Percentiles rank a stretch among this genome's conserved stretches.
Conservation (phyloP, 1,140 invertebrate genomes). For the Pseudomyrmex sp. region DNA sequence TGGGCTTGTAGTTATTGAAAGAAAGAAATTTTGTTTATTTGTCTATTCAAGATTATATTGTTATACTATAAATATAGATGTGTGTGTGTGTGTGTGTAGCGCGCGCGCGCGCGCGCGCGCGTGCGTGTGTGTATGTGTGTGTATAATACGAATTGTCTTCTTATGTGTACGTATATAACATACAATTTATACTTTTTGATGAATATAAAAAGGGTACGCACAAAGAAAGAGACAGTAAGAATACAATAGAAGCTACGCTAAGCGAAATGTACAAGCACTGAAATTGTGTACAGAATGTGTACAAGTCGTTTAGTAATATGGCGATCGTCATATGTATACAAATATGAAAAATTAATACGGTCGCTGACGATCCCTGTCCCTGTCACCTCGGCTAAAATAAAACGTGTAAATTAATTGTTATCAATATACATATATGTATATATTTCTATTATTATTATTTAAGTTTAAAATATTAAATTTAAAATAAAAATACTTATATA, state of each 20-base stretch:
- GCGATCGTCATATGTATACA: constrained; percentile 3
- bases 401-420: neutral
- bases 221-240: constrained; percentile 64
- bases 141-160: constrained; percentile 23
- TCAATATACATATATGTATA: neutral
- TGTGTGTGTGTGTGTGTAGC: too few species aligned
- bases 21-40: neutral
- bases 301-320: constrained; percentile 49
- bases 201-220: constrained; percentile 69
- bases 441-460: neutral
- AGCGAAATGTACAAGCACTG: constrained; percentile 72
- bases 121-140: too few species aligned
- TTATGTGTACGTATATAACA: constrained; percentile 63
- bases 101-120: too few species aligned
- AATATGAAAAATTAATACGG: constrained; percentile 62
- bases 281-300: constrained; percentile 71
- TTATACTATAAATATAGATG: too few species aligned
- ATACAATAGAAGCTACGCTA: constrained; percentile 39
- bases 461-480: too few species aligned
- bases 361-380: constrained; percentile 70
- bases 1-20: too few species aligned
- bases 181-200: constrained; percentile 40
- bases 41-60: neutral
- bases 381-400: constrained; percentile 68
- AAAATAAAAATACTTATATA: too few species aligned